A percentile compares a stretch with the other conserved stretches of the same genome.
phyloP scores from a whole-genome alignment of 2,113 vertebrate genomes.

The Menidia beryllina region DNA sequence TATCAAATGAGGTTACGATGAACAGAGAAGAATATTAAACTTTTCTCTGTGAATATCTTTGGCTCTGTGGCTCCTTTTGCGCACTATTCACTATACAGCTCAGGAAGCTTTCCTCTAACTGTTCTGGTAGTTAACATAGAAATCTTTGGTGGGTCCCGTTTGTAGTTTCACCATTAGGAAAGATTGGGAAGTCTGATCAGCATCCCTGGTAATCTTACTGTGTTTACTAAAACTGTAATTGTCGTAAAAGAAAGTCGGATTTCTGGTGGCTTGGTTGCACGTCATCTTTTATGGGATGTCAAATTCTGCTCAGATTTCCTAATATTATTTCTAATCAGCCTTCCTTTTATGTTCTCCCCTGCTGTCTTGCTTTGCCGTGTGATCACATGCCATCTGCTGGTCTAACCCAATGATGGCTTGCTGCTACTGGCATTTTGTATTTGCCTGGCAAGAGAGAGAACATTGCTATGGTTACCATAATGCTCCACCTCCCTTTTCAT shows the following conservation, averaged over 20 bases:
- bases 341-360: conserved; percentile 93
- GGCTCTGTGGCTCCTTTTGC: conserved; percentile 14
- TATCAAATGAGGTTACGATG: conserved; percentile 1
- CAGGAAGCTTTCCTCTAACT: conserved; percentile 13
- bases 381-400: conserved; percentile 98
- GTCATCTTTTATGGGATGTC: conserved; percentile 86
- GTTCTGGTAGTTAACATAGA: conserved; percentile 3
- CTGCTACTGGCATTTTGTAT: conserved; percentile 89
- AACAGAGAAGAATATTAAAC: background rate
- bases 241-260: conserved; percentile 1
- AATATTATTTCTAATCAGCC: conserved; percentile 90
- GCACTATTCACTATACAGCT: background rate
- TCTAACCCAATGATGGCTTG: conserved; percentile 97
- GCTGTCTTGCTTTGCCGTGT: conserved; percentile 97
- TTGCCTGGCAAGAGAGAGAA: conserved; percentile 91
- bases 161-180: conserved; percentile 16
- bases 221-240: conserved; percentile 9
- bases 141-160: conserved; percentile 25
- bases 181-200: conserved; percentile 61
- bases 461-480: conserved; percentile 93
- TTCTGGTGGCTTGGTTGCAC: conserved; percentile 32
- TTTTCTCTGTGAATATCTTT: conserved; percentile 7
- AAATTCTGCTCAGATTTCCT: conserved; percentile 88
- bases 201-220: conserved; percentile 37
- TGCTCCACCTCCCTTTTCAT: conserved; percentile 95